A percentile compares a stretch with the other conserved stretches of the same genome.
Evolutionary conservation across 2,113 vertebrate genomes (phyloP).

Genomic region (Panurus biarmicus): DNA sequence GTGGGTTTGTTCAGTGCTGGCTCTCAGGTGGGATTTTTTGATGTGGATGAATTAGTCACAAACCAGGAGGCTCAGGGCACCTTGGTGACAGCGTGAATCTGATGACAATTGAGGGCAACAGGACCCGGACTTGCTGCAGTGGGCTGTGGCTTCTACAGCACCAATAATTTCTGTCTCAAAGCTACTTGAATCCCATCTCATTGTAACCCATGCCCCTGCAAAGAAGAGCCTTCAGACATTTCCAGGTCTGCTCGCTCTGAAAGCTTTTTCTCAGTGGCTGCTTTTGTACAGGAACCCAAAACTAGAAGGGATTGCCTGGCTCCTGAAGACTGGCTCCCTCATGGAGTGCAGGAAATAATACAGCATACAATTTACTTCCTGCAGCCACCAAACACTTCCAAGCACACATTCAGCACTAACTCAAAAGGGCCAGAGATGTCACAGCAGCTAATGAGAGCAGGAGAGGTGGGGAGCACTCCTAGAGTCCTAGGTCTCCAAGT

Average conservation of each 20-base stretch:
- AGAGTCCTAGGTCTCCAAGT: not conserved
- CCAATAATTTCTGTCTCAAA: not conserved
- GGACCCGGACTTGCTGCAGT: not conserved
- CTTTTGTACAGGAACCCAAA: not conserved
- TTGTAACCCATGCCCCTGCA: not conserved
- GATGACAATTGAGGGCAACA: not conserved
- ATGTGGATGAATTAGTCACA: not conserved
- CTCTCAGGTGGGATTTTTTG: not conserved
- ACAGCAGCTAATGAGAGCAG: not conserved
- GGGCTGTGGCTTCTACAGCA: not conserved
- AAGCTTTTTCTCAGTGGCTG: not conserved
- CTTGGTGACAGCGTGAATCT: not conserved
- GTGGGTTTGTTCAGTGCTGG: not conserved
- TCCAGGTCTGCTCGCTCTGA: not conserved
- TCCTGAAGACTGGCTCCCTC: not conserved
- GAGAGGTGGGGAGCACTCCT: not conserved
- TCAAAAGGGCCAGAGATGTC: not conserved
- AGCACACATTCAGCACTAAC: not conserved
- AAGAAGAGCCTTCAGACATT: not conserved
- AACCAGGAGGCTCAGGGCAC: not conserved
- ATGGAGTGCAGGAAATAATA: not conserved
- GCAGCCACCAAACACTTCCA: not conserved
- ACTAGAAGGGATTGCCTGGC: not conserved
- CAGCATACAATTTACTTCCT: not conserved
- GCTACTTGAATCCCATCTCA: not conserved